Evolutionary conservation across 2,113 vertebrate genomes (phyloP).

Genomic region (Poeciliopsis occidentalis): DNA sequence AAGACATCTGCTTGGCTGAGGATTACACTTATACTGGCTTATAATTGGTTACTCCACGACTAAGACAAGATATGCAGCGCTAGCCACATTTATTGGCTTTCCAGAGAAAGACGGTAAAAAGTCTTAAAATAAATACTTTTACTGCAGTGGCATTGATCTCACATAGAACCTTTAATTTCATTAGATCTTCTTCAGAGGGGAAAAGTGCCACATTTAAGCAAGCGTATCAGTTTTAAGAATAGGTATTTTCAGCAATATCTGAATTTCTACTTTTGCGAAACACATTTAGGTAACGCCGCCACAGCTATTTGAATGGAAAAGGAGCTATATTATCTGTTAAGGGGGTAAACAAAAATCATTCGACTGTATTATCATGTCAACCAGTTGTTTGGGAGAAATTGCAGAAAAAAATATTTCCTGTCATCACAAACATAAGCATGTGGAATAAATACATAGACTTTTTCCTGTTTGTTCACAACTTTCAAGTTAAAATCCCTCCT

Average conservation of each 20-base stretch:
- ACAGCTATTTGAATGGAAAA: too few species aligned
- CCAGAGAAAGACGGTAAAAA: not conserved
- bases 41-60: not conserved
- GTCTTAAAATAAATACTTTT: not conserved
- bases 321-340: too few species aligned
- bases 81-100: not conserved
- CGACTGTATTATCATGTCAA: not conserved
- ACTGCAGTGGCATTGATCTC: too few species aligned
- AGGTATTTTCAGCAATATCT: too few species aligned
- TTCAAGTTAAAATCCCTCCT: not conserved
- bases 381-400: not conserved
- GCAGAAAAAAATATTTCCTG: not conserved
- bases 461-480: not conserved
- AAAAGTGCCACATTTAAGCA: too few species aligned
- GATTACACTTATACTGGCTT: not conserved
- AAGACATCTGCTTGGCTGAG: not conserved
- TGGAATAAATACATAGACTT: not conserved
- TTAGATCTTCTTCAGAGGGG: too few species aligned
- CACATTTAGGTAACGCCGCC: too few species aligned
- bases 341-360: not conserved
- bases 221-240: too few species aligned
- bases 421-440: too few species aligned
- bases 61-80: not conserved
- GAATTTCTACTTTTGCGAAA: too few species aligned
- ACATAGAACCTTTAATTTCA: too few species aligned